Percentiles rank a stretch among this genome's conserved stretches.
Evolutionary conservation across 2,113 vertebrate genomes (phyloP).

Genomic region (Pangasianodon hypophthalmus): DNA sequence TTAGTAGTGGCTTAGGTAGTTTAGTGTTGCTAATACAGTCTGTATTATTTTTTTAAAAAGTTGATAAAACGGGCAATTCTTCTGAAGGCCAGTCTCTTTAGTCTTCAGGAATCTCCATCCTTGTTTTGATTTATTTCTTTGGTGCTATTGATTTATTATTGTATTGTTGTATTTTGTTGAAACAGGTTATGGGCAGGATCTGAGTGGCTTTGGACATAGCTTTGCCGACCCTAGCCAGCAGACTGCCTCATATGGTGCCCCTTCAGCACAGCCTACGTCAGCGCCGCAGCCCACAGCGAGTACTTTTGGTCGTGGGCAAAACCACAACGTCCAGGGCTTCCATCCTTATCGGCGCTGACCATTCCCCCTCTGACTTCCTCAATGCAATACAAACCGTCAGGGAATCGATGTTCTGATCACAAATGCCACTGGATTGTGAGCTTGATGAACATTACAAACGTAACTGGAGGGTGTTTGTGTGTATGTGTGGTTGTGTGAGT

Average conservation of each 20-base stretch:
- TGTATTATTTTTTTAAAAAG: background rate
- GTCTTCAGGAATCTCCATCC: background rate
- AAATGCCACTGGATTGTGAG: slow-evolving; percentile 68
- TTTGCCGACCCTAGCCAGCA: slow-evolving; percentile 95
- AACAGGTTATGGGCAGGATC: slow-evolving; percentile 95
- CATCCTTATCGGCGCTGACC: slow-evolving; percentile 96
- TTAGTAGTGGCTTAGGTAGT: slow-evolving; percentile 52
- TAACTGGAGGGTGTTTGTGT: slow-evolving; percentile 41
- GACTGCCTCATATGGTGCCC: slow-evolving; percentile 84
- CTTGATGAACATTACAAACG: slow-evolving; percentile 50
- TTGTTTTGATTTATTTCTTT: background rate
- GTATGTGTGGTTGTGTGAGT: slow-evolving; percentile 35
- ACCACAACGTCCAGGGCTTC: slow-evolving; percentile 98
- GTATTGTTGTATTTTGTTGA: slow-evolving; percentile 42
- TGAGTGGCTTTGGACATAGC: slow-evolving; percentile 93
- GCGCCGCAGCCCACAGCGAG: slow-evolving; percentile 83
- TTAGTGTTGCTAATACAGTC: background rate
- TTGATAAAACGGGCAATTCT: slow-evolving; percentile 28
- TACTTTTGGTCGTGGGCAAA: slow-evolving; percentile 92
- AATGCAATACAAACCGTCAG: slow-evolving; percentile 76
- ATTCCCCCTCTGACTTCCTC: slow-evolving; percentile 28
- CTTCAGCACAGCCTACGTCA: slow-evolving; percentile 84
- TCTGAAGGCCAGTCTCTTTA: slow-evolving; percentile 22
- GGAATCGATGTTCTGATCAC: slow-evolving; percentile 77
- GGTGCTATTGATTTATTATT: slow-evolving; percentile 34